Evolutionary conservation across 2,797 vertebrate genomes (phyloP), one percentile per base, ranked within the genome.

Genomic region (Geotrypetes seraphini): DNA sequence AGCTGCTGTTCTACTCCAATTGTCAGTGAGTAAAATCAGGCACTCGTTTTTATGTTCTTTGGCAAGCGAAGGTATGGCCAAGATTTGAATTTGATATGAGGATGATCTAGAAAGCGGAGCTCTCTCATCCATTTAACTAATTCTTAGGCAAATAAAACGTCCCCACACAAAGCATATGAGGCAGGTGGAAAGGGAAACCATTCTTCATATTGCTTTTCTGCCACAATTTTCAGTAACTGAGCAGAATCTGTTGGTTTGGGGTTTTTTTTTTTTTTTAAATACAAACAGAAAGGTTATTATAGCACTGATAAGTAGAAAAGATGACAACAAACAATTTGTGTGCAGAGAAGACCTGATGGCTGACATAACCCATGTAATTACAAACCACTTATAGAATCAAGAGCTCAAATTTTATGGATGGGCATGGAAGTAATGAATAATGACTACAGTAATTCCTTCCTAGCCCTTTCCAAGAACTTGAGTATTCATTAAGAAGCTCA

Each of bases 381-480:
- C 9, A 31, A 22, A 9, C 26, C 25, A 15, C 7, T 11, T 39
- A 44, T 39, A 48, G 25, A 45, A 28, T 47, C 34, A 28, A 53
- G 34, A 56, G 33, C 5, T 37, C n/a, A 7, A 6, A 31, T 13
- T 30, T 8, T 60, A 33, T 25, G 51, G 31, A 25, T 33, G 24
- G 63, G 47, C 7, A 5, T 48, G 36, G 51, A 39, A 19, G 47
- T 60, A 49, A 58, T 40, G 53, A 51, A 51, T 23, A 50, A 14
- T 31, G 5, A 60, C n/a, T 51, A 58, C 62, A 0, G 33, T 33
- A 3, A 14, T 11, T 41, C 47, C 14, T 14, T 57, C 24, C 16
- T 8, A 20, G 35, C 10, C 23, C 5, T 34, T 42, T 56, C 45
- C 22, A 25, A 14, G 50, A 34, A 48, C 11, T 16, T 28, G 20